phyloP scores from a whole-genome alignment of 2,888 invertebrate genomes.

The Seira sanloemensis region DNA sequence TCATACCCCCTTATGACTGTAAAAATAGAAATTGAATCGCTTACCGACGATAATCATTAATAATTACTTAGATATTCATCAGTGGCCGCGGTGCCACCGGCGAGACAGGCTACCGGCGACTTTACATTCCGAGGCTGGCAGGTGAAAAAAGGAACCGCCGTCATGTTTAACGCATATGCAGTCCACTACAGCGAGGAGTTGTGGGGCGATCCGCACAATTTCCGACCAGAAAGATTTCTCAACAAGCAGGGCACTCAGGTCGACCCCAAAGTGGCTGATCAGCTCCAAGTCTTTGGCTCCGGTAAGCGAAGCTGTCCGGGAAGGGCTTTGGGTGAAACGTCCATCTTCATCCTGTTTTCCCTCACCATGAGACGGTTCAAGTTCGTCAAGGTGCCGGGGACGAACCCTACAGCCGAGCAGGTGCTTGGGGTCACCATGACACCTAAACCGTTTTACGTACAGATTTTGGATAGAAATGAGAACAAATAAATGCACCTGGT shows the following conservation, averaged over 20 bases:
- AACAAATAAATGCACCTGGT: too few species aligned
- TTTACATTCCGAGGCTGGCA: constrained; percentile 23
- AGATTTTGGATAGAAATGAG: too few species aligned
- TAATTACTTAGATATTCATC: constrained; percentile 13
- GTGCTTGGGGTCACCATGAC: background rate
- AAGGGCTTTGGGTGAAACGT: background rate
- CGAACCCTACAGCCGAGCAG: background rate
- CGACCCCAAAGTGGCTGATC: constrained; percentile 5
- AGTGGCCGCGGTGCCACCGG: constrained; percentile 14
- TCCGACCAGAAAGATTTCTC: constrained; percentile 44
- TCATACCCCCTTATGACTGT: too few species aligned
- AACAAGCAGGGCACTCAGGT: background rate
- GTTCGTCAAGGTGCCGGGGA: constrained; percentile 27
- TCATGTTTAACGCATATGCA: constrained; percentile 24
- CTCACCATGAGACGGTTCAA: constrained; percentile 7
- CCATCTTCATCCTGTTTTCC: background rate
- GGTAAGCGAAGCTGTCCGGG: constrained; percentile 21
- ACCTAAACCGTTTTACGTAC: background rate
- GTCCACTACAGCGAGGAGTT: constrained; percentile 23
- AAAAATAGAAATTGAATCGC: too few species aligned
- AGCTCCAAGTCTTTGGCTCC: constrained; percentile 14
- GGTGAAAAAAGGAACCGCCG: constrained; percentile 26
- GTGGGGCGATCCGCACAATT: constrained; percentile 38
- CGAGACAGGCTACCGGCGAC: constrained; percentile 28
- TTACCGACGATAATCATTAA: too few species aligned